Evolutionary conservation across 1,140 invertebrate genomes (phyloP).

Genomic region (Saccostrea cuccullata): DNA sequence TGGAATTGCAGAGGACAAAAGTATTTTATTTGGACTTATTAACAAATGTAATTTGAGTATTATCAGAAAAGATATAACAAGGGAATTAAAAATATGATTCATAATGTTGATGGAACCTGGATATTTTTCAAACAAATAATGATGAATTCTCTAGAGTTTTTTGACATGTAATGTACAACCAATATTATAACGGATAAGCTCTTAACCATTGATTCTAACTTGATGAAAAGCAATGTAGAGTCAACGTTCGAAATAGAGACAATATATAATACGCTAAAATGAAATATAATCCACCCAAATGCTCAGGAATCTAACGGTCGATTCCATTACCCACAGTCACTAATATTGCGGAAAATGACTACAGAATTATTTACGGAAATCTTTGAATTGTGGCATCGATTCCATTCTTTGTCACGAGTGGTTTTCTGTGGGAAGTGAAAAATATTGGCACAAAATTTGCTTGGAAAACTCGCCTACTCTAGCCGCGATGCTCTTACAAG

Average conservation of each 20-base stretch:
- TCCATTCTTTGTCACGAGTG: background rate
- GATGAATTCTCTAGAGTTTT: no score
- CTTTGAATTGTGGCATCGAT: background rate
- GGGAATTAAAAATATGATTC: no score
- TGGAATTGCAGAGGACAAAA: no score
- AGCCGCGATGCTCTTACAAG: background rate
- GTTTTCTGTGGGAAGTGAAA: background rate
- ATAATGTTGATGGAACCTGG: no score
- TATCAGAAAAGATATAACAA: no score
- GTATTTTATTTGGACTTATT: no score
- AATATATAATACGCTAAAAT: background rate
- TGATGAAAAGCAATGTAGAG: background rate
- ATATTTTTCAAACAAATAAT: no score
- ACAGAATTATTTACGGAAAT: background rate
- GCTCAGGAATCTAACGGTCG: background rate
- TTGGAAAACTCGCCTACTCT: background rate
- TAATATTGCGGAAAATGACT: background rate
- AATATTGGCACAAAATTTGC: background rate
- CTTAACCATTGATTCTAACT: no score
- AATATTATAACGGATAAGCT: no score
- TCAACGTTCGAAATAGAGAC: background rate
- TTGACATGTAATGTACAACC: no score
- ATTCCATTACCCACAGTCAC: slow-evolving; percentile 1
- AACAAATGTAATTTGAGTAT: no score
- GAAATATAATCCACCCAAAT: background rate